Base-by-base conservation (phyloP, 37 sponge, comb jelly and placozoan species). In the Aphrocallistes beatrix region DNA sequence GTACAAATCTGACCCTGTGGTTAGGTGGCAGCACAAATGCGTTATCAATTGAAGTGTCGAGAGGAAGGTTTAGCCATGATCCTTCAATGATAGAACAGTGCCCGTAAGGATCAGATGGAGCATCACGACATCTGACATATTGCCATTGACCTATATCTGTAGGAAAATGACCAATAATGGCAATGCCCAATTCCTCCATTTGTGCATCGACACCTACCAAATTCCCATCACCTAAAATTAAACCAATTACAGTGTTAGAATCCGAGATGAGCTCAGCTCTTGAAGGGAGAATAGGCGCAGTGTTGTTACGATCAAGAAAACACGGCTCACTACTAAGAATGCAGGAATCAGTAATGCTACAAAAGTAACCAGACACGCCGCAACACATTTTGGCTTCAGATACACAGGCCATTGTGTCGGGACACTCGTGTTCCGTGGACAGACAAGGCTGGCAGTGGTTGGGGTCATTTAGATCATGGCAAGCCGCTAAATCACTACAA, bases 111-210 rank as follows among this genome's bases (percentile, higher is more conserved):
- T 85, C 85, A n/a, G 69, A 38, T 0, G 39, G 36, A 37, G 16
- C 36, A 81, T 89, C 84, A 19, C 10, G 0, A 82, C 89, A 89
- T 1, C 84, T 37, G 0, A 85, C 39, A 86, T 85, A 91, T 88
- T 93, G 94, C 94, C 94, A 93, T 37, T 89, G 90, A n/a, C 94
- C 94, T 0, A 49, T 1, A 0, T 39, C 17, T 19, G 89, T 50
- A 19, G 45, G 36, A 1, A 82, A 84, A 13, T 51, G 84, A 16
- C 38, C 87, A 19, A 86, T 83, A 19, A 93, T 86, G 23, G 90
- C 91, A 37, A 93, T 34, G 23, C 91, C 89, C 0, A 93, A 10
- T 39, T 91, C 90, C 39, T 93, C 91, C 69, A 85, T 88, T 81
- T 93, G 88, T 16, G 84, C 48, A 38, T 93, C 94, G 0, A 86